These are phyloP conservation scores for Helicoverpa armigera DNA, from an alignment of 1,140 invertebrate genomes.

Conservation along the genomic window DNA sequence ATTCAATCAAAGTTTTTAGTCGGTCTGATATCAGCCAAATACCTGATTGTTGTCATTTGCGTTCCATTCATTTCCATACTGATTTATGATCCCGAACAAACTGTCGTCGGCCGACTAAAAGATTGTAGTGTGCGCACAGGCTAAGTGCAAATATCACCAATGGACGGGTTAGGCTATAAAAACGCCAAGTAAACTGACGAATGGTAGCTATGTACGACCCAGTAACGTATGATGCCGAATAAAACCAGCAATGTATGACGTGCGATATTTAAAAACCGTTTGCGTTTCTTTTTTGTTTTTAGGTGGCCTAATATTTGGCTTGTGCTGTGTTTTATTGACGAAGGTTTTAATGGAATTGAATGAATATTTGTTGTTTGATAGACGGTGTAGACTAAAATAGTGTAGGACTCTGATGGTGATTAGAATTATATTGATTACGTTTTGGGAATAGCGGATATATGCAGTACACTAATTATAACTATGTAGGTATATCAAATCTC, in stretches of 20 bases:
- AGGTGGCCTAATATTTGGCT: constrained; percentile 24
- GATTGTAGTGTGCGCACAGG: too few relatives aligned
- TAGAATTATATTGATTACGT: too few relatives aligned
- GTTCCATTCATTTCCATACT: too few relatives aligned
- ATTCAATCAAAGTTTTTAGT: too few relatives aligned
- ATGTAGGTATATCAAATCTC: too few relatives aligned
- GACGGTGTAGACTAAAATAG: neutral
- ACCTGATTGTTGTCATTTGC: too few relatives aligned
- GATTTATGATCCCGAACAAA: too few relatives aligned
- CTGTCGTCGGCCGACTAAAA: too few relatives aligned
- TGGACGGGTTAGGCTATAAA: constrained; percentile 46
- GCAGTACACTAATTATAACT: too few relatives aligned
- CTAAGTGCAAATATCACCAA: constrained; percentile 29
- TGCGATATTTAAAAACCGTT: constrained; percentile 36
- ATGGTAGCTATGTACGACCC: constrained; percentile 20
- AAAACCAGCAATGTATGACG: constrained; percentile 33
- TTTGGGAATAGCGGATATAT: too few relatives aligned
- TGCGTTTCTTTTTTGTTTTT: constrained; percentile 25
- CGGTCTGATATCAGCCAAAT: too few relatives aligned
- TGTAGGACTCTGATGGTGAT: too few relatives aligned
- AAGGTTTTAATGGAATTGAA: constrained; percentile 4
- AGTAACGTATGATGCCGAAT: constrained; percentile 28
- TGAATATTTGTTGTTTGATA: neutral
- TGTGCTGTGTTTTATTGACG: constrained; percentile 18
- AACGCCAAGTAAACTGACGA: constrained; percentile 17